Evolutionary conservation across 2,797 vertebrate genomes (phyloP), one percentile per base, ranked within the genome.

Genomic region (Crypturellus tataupa): DNA sequence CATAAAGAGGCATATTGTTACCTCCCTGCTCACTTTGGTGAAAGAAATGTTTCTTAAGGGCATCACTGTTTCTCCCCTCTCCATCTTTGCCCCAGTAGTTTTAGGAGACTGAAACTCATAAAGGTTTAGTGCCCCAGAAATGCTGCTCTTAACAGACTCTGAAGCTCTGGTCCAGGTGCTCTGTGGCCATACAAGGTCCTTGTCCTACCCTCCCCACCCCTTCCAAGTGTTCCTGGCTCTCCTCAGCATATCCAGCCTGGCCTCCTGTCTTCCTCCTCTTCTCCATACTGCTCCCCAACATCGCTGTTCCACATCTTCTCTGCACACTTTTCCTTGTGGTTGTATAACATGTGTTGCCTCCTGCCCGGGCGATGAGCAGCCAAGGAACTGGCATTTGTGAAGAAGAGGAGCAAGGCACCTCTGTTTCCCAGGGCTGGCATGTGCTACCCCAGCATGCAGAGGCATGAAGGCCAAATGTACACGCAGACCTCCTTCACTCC

Each of bases 21-120:
- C 87, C 80, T 95, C 53, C 89, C 85, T 10, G 3, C 33, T 73
- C 33, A 16, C 42, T 93, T 70, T 80, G n/a, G 35, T 72, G 94
- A 95, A 95, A 84, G 17, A 47, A 47, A 85, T 20, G 15, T 77
- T 89, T 88, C 60, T 92, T 94, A 93, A 95, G 95, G 91, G 84
- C 77, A 6, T 31, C 7, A 37, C 33, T 58, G 64, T 70, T 44
- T n/a, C 40, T 40, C 42, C 40, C 64, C 56, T 89, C 77, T 87
- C 46, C 59, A 72, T 39, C 8, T 6, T 79, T 47, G 85, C 24
- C 31, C n/a, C 56, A 35, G 14, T 15, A 64, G 59, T 60, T 94
- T 84, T 46, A 86, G 75, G 31, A 94, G 39, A 25, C 93, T 85
- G 92, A 93, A 65, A 14, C 42, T 49, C 21, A 21, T 12, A 6